These are phyloP conservation scores for Rhopalosiphum nymphaeae DNA, from an alignment of 2,888 invertebrate species.

Conservation along the genomic window DNA sequence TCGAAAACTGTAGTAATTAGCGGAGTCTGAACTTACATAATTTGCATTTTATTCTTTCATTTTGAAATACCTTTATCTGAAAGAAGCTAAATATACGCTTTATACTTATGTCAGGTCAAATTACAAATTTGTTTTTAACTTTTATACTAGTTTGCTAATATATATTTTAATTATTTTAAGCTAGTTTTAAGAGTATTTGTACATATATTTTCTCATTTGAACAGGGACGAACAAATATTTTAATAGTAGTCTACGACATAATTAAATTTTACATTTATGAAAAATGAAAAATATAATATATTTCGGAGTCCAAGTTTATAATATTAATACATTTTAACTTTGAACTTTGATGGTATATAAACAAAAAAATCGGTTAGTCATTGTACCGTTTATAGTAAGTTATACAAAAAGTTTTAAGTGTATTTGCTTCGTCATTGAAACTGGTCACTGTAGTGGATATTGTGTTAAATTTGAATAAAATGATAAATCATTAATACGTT, in stretches of 20 bases:
- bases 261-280: not conserved
- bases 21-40: not conserved
- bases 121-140: not conserved
- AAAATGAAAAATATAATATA: not conserved
- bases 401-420: not conserved
- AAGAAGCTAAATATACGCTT: not conserved
- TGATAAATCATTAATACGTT: not conserved
- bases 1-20: not conserved
- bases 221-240: not conserved
- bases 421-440: not conserved
- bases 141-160: not conserved
- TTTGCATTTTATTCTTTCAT: not conserved
- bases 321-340: not conserved
- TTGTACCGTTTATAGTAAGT: not conserved
- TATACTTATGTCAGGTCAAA: not conserved
- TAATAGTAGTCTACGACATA: not conserved
- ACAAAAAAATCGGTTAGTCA: not conserved
- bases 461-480: not conserved
- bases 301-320: not conserved
- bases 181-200: not conserved
- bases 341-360: not conserved
- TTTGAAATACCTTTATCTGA: not conserved
- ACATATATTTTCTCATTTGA: not conserved
- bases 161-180: not conserved
- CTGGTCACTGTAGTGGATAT: not conserved